Percentiles rank a stretch among this genome's conserved stretches.
Evolutionary conservation across 2,888 invertebrate species (phyloP).

Genomic region (Trissoscelio sp.): DNA sequence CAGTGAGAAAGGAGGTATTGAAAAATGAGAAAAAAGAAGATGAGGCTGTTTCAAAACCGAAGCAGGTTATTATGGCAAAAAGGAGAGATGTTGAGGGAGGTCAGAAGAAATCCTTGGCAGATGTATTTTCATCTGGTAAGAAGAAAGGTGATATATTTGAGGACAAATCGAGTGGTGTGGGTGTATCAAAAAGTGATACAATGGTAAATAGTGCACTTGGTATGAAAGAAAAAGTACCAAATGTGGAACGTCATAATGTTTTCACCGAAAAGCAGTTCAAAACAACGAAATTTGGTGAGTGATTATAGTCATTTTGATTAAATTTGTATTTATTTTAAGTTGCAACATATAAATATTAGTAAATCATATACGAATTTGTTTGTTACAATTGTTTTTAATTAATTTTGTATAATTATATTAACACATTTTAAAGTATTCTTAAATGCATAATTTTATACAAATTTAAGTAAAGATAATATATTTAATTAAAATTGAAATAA

Average conservation of each 20-base stretch:
- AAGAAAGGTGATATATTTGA: constrained; percentile 50
- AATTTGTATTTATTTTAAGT: too few relatives aligned
- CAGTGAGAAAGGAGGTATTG: background rate
- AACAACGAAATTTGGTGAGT: constrained; percentile 41
- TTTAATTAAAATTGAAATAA: too few relatives aligned
- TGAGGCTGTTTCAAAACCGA: constrained; percentile 61
- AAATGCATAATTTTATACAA: too few relatives aligned
- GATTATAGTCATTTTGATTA: too few relatives aligned
- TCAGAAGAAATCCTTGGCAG: constrained; percentile 75
- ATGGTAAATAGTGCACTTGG: constrained; percentile 31
- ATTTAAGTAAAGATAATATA: too few relatives aligned
- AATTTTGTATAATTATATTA: too few relatives aligned
- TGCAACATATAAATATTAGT: too few relatives aligned
- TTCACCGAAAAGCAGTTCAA: constrained; percentile 2
- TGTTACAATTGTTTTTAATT: too few relatives aligned
- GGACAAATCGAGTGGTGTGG: constrained; percentile 12
- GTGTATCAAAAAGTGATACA: constrained; percentile 38
- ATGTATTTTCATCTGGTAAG: constrained; percentile 73
- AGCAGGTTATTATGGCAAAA: constrained; percentile 72
- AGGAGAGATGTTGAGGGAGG: constrained; percentile 51
- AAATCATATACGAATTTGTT: too few relatives aligned
- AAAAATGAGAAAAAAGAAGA: background rate
- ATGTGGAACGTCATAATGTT: constrained; percentile 18
- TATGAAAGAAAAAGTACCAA: constrained; percentile 7
- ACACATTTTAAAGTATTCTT: too few relatives aligned